Evolutionary conservation across 1,140 invertebrate genomes (phyloP).

Genomic region (Drosophila kurseongensis): DNA sequence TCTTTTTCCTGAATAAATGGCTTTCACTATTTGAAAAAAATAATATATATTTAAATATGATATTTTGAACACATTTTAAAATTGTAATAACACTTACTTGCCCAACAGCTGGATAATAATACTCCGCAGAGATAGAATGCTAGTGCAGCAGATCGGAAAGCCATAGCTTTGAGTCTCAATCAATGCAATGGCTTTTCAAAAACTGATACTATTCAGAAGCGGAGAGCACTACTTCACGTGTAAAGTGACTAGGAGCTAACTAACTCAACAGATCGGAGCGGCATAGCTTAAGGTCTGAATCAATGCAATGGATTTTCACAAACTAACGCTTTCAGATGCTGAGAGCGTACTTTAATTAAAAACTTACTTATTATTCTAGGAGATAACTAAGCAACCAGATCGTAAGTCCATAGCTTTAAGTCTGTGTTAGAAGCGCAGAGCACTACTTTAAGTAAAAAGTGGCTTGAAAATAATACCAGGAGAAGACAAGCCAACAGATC

Average conservation of each 20-base stretch:
- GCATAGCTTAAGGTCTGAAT: not conserved
- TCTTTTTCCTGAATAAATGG: not conserved
- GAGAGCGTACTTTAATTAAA: too few relatives aligned
- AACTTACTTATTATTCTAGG: too few relatives aligned
- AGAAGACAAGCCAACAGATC: too few relatives aligned
- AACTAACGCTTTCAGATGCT: too few relatives aligned
- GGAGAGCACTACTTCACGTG: constrained; percentile 1
- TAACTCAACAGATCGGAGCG: not conserved
- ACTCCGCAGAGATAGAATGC: not conserved
- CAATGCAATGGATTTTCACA: too few relatives aligned
- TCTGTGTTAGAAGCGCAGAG: too few relatives aligned
- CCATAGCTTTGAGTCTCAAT: constrained; percentile 7
- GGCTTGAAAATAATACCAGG: too few relatives aligned
- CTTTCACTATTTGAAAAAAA: not conserved
- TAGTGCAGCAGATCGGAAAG: not conserved
- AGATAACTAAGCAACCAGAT: too few relatives aligned
- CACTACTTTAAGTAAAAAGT: too few relatives aligned
- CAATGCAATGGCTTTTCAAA: not conserved
- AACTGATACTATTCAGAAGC: not conserved
- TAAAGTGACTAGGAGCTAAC: too few relatives aligned
- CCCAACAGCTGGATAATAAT: not conserved
- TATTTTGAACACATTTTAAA: not conserved
- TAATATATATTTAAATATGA: too few relatives aligned
- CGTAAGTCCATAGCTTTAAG: too few relatives aligned
- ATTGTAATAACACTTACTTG: constrained; percentile 6